Evolutionary conservation across 2,113 vertebrate species (phyloP), one percentile per base, ranked within the genome.

Genomic region (Hiodon tergisus): DNA sequence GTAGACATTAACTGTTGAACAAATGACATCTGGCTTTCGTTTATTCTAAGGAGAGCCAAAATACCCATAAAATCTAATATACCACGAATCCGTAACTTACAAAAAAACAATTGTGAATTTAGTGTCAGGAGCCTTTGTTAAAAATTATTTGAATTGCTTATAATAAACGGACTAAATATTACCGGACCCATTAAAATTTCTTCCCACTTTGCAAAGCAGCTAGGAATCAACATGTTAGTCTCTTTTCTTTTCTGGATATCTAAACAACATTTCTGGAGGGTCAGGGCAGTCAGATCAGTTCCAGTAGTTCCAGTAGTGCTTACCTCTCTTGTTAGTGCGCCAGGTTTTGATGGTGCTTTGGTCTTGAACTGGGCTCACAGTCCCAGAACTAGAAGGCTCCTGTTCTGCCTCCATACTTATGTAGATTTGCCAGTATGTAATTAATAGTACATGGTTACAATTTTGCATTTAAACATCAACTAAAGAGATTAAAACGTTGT

Each of bases 291-390:
- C 58, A 11, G 31, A 31, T 14, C 58, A 59, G 9, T 7, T 53
- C n/a, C 4, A 3, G 7, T 5, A 9, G 14, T 8, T 58, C 14
- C 10, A n/a, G 6, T 50, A 4, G 8, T 6, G 52, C 51, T 7
- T 83, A 89, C 88, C 85, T 87, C 73, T 83, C 65, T 78, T 69
- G 61, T 59, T 84, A 81, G 81, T 77, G 3, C 76, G 68, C 81
- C 79, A 77, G 55, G 74, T 78, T 72, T 48, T 77, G 74, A 79
- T 78, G 67, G 76, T 2, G 5, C 73, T 61, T 69, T 83, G 86
- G 78, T 47, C 16, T 3, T 67, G 72, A 0, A 63, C 67, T 47
- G 75, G 78, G 75, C 69, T 82, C n/a, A 50, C 79, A 68, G 82
- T 31, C 31, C 31, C 0, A 5, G 71, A 8, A 6, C 62, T 14